Base-by-base conservation (phyloP, 2,888 invertebrate genomes). In the Sphaeridia pumilis region DNA sequence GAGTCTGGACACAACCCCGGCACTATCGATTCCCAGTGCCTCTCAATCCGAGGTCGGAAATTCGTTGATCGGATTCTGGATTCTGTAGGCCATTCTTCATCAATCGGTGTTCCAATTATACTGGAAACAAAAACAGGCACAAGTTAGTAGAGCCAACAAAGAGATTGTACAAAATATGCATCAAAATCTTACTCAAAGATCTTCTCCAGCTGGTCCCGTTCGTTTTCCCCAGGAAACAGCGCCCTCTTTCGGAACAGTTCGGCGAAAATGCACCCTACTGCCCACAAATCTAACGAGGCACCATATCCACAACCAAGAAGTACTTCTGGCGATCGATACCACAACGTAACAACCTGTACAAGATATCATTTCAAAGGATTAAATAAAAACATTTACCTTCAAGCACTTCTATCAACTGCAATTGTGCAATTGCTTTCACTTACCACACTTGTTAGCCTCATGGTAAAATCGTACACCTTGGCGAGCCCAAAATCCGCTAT, bases 401-500 rank as follows among this genome's bases (percentile, higher is more conserved):
- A n/a, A n/a, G n/a, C n/a, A n/a, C n/a, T n/a, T n/a, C n/a, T n/a
- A n/a, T n/a, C n/a, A n/a, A n/a, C n/a, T n/a, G n/a, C n/a, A n/a
- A n/a, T n/a, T n/a, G n/a, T n/a, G n/a, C n/a, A n/a, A n/a, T n/a
- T n/a, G n/a, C n/a, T n/a, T 22, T 46, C 38, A 74, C 80, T 74
- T 70, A 92, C 94, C 70, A 93, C 90, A 50, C 90, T 84, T 1
- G 95, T 95, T 2, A 97, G 75, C 63, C 84, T 84, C 87, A 92
- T 93, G 65, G 92, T 87, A 34, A 85, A 85, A 66, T 89, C 89
- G 66, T 93, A 95, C 0, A 89, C 87, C 72, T 95, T 87, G 1
- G 97, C 94, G 38, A 97, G 74, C 0, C 97, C 97, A 70, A 98
- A 98, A 76, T 97, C 97, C 0, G 95, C 94, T 1, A 98, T 77